Base-by-base conservation (phyloP, 2,797 vertebrate genomes). In the Intellagama lesueurii region DNA sequence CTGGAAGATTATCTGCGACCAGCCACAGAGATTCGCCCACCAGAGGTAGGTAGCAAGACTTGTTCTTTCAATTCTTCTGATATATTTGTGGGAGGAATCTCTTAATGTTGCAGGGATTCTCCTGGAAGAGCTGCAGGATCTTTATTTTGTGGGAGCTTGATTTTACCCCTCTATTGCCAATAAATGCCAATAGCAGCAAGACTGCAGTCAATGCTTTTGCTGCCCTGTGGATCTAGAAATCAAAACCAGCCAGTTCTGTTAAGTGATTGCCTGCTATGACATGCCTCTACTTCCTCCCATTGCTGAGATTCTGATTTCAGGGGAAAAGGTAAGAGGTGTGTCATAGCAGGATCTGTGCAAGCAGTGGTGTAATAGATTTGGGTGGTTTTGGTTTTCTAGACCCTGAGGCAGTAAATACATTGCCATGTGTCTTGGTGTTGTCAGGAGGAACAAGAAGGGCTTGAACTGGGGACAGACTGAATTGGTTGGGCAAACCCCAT, bases 1-100 rank as follows among this genome's bases (percentile, higher is more conserved):
- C 94, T 95, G 90, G 96, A 95, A 85, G 94, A 96, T 30, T 95
- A 95, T 49, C 73, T 0, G 14, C 94, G 94, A 14, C 92, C 94
- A 19, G 6, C 84, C 0, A 1, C 24, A 5, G 92, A 92, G n/a
- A 94, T 95, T 0, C 19, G 16, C 0, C 79, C 92, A 87, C 91
- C 92, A 68, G 88, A 95, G 95, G 96, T 96, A 93, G 89, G 88
- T 93, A 87, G 79, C 0, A 60, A 72, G 85, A 1, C 52, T 1
- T 28, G 80, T 77, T 40, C 81, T 73, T 81, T 81, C 7, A 28
- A 9, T 6, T 49, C 26, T 76, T 44, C 7, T 12, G 40, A 75
- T 85, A 19, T 30, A 32, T 17, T 32, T 30, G 1, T 76, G 28
- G 30, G 22, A 40, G 56, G 56, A 14, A 0, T 56, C 17, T 64